Evolutionary conservation across 2,888 invertebrate species (phyloP).

Genomic region (Epirrhoe tristata): DNA sequence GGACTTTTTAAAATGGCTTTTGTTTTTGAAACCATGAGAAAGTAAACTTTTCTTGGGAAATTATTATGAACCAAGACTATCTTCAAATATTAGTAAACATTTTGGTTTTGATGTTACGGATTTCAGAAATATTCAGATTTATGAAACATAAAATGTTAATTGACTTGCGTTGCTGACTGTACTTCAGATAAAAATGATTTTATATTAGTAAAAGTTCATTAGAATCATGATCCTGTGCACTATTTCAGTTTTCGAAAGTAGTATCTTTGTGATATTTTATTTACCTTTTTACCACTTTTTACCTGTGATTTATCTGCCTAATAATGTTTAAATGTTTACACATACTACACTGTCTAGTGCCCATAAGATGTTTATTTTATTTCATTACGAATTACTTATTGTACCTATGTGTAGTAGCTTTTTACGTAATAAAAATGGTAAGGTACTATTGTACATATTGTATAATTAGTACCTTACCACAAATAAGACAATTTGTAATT

Average conservation of each 20-base stretch:
- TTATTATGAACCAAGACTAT: too few relatives aligned
- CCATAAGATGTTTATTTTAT: neutral
- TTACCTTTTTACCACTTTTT: conserved; percentile 29
- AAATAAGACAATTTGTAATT: neutral
- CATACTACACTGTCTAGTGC: neutral
- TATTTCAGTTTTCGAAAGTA: neutral
- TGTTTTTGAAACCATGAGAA: too few relatives aligned
- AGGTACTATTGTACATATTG: neutral
- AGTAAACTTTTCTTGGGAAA: too few relatives aligned
- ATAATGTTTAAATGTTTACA: conserved; percentile 6
- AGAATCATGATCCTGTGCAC: too few relatives aligned
- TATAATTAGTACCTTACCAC: neutral
- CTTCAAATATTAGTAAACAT: too few relatives aligned
- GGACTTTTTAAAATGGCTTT: too few relatives aligned
- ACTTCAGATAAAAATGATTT: too few relatives aligned
- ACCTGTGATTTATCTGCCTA: conserved; percentile 32
- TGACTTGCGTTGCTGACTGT: too few relatives aligned
- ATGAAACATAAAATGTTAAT: too few relatives aligned
- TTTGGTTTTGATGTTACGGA: too few relatives aligned
- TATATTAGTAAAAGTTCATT: too few relatives aligned
- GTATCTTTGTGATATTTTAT: conserved; percentile 26
- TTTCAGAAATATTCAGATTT: too few relatives aligned
- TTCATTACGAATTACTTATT: neutral
- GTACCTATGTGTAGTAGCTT: neutral
- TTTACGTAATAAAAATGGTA: neutral